phyloP scores from a whole-genome alignment of 2,888 invertebrate genomes.

The Zhengitettix transpicula region DNA sequence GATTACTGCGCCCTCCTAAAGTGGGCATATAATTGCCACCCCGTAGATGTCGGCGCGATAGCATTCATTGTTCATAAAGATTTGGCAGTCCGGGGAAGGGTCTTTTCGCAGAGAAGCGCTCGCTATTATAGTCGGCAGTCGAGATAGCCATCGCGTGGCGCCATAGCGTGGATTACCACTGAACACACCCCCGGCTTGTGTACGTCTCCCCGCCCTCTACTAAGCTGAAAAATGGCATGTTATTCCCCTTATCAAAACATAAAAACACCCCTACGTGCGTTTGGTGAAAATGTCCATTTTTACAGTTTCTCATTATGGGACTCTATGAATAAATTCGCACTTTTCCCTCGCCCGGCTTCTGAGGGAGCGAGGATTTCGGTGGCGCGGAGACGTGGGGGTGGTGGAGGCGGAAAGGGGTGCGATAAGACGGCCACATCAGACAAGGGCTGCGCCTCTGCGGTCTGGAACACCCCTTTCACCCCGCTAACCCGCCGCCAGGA shows the following conservation, averaged over 20 bases:
- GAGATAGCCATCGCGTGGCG: too few species aligned
- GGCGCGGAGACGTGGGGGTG: too few species aligned
- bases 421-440: too few species aligned
- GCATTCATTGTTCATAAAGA: not conserved
- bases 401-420: too few species aligned
- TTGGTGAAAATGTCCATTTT: constrained; percentile 33
- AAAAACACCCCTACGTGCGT: constrained; percentile 25
- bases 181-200: not conserved
- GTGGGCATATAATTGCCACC: not conserved
- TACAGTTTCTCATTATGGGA: constrained; percentile 36
- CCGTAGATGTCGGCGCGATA: not conserved
- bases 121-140: not conserved
- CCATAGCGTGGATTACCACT: too few species aligned
- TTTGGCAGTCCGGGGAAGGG: not conserved
- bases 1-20: not conserved
- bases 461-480: too few species aligned
- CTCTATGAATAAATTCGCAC: constrained; percentile 37
- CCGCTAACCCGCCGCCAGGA: too few species aligned
- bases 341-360: constrained; percentile 16
- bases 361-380: too few species aligned
- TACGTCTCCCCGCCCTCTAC: not conserved
- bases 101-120: not conserved
- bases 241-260: constrained; percentile 32
- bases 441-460: too few species aligned
- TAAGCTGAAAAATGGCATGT: constrained; percentile 11